phyloP scores from a whole-genome alignment of 1,140 invertebrate species.

The Drosophila nasuta region DNA sequence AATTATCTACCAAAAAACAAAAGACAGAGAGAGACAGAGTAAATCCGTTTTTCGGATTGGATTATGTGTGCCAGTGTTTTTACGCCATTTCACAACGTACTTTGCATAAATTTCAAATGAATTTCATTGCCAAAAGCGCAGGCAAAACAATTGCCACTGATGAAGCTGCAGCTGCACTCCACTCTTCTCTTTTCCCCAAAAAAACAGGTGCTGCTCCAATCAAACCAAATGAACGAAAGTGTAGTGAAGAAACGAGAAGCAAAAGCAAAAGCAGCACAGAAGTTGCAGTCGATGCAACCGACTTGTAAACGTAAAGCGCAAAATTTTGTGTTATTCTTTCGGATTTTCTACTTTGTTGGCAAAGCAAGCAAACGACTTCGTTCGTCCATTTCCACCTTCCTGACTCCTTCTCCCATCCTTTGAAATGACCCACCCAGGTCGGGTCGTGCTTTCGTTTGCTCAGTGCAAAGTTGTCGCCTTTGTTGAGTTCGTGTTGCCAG shows the following conservation, averaged over 20 bases:
- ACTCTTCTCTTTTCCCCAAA: background rate
- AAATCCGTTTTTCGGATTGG: slow-evolving; percentile 42
- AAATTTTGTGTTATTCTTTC: slow-evolving; percentile 82
- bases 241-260: too few species aligned
- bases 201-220: slow-evolving; percentile 31
- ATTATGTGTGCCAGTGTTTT: slow-evolving; percentile 48
- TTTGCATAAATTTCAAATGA: slow-evolving; percentile 81
- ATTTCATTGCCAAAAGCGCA: slow-evolving; percentile 78
- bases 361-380: slow-evolving; percentile 66
- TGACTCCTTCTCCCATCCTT: background rate
- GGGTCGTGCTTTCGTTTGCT: slow-evolving; percentile 73
- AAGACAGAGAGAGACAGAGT: slow-evolving; percentile 60
- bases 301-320: slow-evolving; percentile 61
- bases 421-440: slow-evolving; percentile 13
- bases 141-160: slow-evolving; percentile 78
- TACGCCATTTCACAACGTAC: slow-evolving; percentile 47
- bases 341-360: slow-evolving; percentile 84
- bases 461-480: slow-evolving; percentile 78
- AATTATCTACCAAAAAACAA: slow-evolving; percentile 76
- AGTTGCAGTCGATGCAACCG: slow-evolving; percentile 18
- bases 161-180: slow-evolving; percentile 44
- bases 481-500: slow-evolving; percentile 67
- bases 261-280: background rate
- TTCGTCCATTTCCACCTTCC: background rate
- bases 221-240: slow-evolving; percentile 21